Conservation (phyloP, 2,888 invertebrate species). For the Melipona beecheii region DNA sequence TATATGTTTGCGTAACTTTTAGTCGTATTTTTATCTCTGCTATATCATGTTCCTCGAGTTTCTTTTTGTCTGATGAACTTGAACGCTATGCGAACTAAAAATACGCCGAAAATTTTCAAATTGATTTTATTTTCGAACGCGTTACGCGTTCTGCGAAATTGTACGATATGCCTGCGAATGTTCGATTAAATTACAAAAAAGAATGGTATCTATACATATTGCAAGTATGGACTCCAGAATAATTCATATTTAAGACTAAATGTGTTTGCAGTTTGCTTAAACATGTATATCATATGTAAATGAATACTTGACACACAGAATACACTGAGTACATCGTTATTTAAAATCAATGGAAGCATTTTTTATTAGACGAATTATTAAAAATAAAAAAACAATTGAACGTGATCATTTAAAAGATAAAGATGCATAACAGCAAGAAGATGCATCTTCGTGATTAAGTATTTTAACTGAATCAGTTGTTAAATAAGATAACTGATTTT, state of each 20-base stretch:
- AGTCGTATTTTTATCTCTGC: constrained; percentile 66
- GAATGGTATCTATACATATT: not conserved
- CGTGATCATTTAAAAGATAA: not conserved
- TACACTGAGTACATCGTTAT: not conserved
- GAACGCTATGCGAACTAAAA: constrained; percentile 12
- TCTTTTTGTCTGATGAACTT: constrained; percentile 43
- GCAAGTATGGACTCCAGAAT: constrained; percentile 5
- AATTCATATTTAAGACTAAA: constrained; percentile 24
- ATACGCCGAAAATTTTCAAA: constrained; percentile 22
- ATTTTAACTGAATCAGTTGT: not conserved
- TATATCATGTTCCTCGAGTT: constrained; percentile 55
- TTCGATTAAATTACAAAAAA: constrained; percentile 25
- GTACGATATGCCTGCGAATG: not conserved
- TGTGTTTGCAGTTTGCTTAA: constrained; percentile 7
- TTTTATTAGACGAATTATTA: not conserved
- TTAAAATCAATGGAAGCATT: not conserved
- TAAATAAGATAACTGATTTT: not conserved
- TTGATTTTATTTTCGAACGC: constrained; percentile 36
- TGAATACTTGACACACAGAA: not conserved
- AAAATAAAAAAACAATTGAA: not conserved
- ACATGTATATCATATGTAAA: constrained; percentile 1
- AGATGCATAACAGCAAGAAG: not conserved
- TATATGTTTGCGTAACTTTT: constrained; percentile 59
- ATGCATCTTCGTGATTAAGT: not conserved
- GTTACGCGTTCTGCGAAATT: constrained; percentile 2